Conservation (phyloP, 2,113 vertebrate species). For the Tricholaema leucomelas region DNA sequence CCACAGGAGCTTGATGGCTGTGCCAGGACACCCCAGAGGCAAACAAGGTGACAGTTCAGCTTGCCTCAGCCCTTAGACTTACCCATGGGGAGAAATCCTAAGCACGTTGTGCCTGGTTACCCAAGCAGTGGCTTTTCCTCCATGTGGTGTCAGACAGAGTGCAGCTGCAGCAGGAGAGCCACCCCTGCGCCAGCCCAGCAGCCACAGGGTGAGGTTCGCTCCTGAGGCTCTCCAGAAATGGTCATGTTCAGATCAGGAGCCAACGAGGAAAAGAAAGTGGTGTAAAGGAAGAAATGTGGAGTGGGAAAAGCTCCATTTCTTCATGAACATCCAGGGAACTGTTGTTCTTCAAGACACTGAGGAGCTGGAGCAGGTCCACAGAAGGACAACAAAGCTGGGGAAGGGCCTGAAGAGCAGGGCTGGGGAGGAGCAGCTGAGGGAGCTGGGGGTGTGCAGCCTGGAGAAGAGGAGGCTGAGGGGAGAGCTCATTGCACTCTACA, state of each 20-base stretch:
- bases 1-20: not conserved
- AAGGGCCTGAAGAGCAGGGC: too few relatives aligned
- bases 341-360: not conserved
- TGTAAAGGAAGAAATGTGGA: not conserved
- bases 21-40: not conserved
- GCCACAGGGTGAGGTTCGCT: not conserved
- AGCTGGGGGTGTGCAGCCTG: too few relatives aligned
- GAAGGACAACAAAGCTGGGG: too few relatives aligned
- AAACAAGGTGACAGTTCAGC: not conserved
- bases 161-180: not conserved
- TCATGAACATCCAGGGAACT: not conserved
- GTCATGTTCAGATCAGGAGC: not conserved
- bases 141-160: rapidly evolving
- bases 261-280: not conserved
- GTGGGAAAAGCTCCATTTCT: not conserved
- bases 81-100: not conserved
- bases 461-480: too few relatives aligned
- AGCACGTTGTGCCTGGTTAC: not conserved
- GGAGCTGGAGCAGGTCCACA: too few relatives aligned
- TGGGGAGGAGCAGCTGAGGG: too few relatives aligned
- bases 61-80: not conserved
- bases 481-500: too few relatives aligned
- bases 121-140: not conserved
- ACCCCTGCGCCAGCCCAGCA: not conserved
- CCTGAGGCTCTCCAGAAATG: not conserved